Evolutionary conservation across 1,140 invertebrate species (phyloP).

Genomic region (Trachymyrmex septentrionalis): DNA sequence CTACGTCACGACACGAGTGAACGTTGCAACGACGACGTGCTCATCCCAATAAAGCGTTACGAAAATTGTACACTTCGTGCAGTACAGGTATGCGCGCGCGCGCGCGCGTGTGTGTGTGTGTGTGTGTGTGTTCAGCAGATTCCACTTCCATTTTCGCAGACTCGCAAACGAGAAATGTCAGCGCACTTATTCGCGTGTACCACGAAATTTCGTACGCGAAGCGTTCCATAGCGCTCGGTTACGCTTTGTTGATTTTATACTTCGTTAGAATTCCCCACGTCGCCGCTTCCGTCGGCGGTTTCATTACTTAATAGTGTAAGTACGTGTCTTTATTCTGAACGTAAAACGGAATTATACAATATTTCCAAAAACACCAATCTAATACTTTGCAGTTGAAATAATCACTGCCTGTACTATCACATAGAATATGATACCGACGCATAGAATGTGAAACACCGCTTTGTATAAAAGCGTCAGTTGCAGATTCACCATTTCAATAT

Average conservation of each 20-base stretch:
- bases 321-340: not conserved
- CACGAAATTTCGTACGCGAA: conserved; percentile 39
- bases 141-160: conserved; percentile 42
- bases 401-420: not conserved
- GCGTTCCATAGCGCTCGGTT: conserved; percentile 28
- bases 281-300: conserved; percentile 20
- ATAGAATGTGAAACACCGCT: not conserved
- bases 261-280: conserved; percentile 31
- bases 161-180: conserved; percentile 57
- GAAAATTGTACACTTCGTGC: conserved; percentile 38
- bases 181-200: conserved; percentile 47
- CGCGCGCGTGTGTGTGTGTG: too few relatives aligned
- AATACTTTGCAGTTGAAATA: conserved; percentile 3
- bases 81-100: not conserved
- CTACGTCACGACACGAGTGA: conserved; percentile 23
- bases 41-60: conserved; percentile 61
- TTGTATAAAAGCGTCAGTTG: not conserved
- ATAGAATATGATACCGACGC: not conserved
- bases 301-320: conserved; percentile 6
- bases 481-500: conserved; percentile 21
- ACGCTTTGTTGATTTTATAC: conserved; percentile 58
- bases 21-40: conserved; percentile 47
- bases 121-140: not conserved
- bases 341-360: conserved; percentile 14
- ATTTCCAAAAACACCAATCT: conserved; percentile 17